Percentiles rank a stretch among this genome's conserved stretches.
phyloP scores from a whole-genome alignment of 1,140 invertebrate species.

The Pseudachorutes palmiensis region DNA sequence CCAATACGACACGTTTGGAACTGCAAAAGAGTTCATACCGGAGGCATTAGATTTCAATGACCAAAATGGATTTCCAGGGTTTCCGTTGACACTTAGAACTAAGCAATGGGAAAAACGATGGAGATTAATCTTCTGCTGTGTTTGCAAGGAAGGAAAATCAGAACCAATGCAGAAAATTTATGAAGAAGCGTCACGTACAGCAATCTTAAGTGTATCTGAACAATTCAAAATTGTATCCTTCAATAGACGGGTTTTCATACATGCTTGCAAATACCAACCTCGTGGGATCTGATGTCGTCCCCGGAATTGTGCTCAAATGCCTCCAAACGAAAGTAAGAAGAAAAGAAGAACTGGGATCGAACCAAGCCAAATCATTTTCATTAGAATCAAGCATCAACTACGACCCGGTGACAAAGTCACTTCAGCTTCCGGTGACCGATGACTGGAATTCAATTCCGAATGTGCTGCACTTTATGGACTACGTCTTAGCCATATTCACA shows the following conservation, averaged over 20 bases:
- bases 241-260: conserved; percentile 57
- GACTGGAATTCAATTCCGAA: conserved; percentile 70
- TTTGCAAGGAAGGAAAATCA: background rate
- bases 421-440: background rate
- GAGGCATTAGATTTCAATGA: too few relatives aligned
- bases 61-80: too few relatives aligned
- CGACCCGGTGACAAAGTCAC: background rate
- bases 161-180: conserved; percentile 1
- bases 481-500: conserved; percentile 73
- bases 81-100: too few relatives aligned
- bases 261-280: conserved; percentile 73
- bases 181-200: background rate
- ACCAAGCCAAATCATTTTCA: background rate
- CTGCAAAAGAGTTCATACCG: too few relatives aligned
- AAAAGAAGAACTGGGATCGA: background rate
- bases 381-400: background rate
- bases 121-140: conserved; percentile 29
- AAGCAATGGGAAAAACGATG: conserved; percentile 45
- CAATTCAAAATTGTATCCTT: background rate
- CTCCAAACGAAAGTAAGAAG: conserved; percentile 9
- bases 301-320: conserved; percentile 65
- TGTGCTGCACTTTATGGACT: conserved; percentile 64
- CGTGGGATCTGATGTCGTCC: conserved; percentile 77
- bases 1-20: conserved; percentile 70
- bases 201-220: background rate